Base-by-base conservation (phyloP, 2,113 vertebrate species). In the Etheostoma spectabile region DNA sequence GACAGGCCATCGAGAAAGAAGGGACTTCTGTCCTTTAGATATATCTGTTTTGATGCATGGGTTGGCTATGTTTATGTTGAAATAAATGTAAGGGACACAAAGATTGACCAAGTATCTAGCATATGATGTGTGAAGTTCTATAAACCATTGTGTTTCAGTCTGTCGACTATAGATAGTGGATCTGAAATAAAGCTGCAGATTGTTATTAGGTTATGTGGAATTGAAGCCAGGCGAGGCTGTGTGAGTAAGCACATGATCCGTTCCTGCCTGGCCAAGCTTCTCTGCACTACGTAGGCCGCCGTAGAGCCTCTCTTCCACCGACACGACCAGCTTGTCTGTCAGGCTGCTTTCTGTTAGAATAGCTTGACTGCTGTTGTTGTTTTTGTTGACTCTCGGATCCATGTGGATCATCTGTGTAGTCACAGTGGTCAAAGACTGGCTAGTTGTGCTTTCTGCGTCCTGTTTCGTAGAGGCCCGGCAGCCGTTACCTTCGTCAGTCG, bases 291-390 rank as follows among this genome's bases (percentile, higher is more conserved):
- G 89, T 70, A 95, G 82, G 56, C 80, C 21, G 1, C 91, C 59
- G 18, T 94, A 95, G 19, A 95, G 90, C 79, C 93, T 88, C 49
- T 95, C 94, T 7, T 95, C 92, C 73, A 95, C 82, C 19, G 86
- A 88, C 30, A 12, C 69, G 0, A 42, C 88, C 85, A 95, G 78
- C 88, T 95, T 95, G 72, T 95, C 93, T 12, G 90, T 63, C 52
- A 94, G 89, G 57, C 79, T 86, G 64, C 76, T 83, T 38, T 85
- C 87, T n/a, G 84, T 83, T 33, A 89, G 60, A n/a, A 94, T 79
- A 6, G 79, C 85, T 11, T 87, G 93, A 74, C 93, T 93, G 2
- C 90, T 94, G 92, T 95, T 95, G 89, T 94, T 95, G 91, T 95
- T 95, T 46, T 95, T 95, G 90, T 92, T 76, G 0, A 89, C 86